Evolutionary conservation across 1,140 invertebrate genomes (phyloP).

Genomic region (Bombus breviceps): DNA sequence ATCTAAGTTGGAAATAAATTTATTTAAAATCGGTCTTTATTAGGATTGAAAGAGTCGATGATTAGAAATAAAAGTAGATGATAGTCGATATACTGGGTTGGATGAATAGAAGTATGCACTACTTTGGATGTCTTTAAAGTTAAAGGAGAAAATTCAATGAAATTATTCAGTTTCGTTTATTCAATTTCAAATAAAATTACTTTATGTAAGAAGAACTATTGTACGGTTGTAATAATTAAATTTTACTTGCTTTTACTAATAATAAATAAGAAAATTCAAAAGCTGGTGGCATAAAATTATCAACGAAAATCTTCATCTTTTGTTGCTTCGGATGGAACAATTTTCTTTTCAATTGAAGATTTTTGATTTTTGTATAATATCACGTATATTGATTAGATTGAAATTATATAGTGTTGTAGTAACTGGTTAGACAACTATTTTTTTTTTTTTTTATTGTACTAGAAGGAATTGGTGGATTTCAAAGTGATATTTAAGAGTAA

Average conservation of each 20-base stretch:
- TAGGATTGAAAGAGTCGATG: too few species aligned
- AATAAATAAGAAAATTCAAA: too few species aligned
- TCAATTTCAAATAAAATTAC: too few species aligned
- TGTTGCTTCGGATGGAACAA: too few species aligned
- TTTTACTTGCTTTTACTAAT: not conserved
- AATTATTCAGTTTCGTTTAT: too few species aligned
- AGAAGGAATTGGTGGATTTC: too few species aligned
- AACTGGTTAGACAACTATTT: too few species aligned
- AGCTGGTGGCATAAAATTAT: too few species aligned
- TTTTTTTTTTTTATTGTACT: too few species aligned
- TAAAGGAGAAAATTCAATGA: not conserved
- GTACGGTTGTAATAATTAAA: not conserved
- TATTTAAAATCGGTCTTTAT: not conserved
- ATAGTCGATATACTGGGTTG: not conserved
- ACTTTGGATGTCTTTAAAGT: not conserved
- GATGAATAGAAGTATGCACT: not conserved
- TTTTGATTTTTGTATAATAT: not conserved
- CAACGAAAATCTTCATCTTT: too few species aligned
- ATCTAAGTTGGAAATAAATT: not conserved
- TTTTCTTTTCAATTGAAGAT: not conserved
- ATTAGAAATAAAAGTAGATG: not conserved
- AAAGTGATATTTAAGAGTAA: too few species aligned
- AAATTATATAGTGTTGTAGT: not conserved
- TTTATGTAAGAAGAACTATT: not conserved
- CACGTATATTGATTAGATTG: not conserved